Conservation (phyloP, 1,140 invertebrate species). For the Drosophila lacteicornis region DNA sequence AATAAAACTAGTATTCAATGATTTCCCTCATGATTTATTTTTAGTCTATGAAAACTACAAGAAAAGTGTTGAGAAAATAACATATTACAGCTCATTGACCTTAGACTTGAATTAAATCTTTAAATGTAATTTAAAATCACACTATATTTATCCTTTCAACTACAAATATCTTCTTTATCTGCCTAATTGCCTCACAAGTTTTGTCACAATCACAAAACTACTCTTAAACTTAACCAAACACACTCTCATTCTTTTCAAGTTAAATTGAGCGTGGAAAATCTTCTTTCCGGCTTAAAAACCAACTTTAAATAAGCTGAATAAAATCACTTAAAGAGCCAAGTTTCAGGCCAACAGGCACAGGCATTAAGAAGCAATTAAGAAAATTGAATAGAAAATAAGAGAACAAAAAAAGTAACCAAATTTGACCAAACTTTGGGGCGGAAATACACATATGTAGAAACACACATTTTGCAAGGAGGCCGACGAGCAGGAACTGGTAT, state of each 20-base stretch:
- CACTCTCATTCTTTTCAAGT: not conserved
- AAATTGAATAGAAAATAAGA: constrained; percentile 62
- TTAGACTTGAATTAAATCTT: no score
- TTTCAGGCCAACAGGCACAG: constrained; percentile 6
- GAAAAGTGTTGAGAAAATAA: no score
- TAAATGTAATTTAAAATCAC: no score
- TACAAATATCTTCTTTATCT: not conserved
- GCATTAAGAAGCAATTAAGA: constrained; percentile 74
- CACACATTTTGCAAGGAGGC: not conserved
- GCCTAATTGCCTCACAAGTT: not conserved
- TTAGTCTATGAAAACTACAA: no score
- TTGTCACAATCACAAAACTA: not conserved
- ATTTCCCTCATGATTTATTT: no score
- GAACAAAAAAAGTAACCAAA: constrained; percentile 28
- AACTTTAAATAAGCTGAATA: constrained; percentile 4
- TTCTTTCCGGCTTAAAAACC: constrained; percentile 3
- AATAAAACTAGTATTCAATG: no score
- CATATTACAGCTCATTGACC: no score
- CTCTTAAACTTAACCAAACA: not conserved
- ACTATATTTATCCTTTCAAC: no score
- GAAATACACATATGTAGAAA: constrained; percentile 1
- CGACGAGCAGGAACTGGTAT: constrained; percentile 39
- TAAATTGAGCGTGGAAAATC: constrained; percentile 5
- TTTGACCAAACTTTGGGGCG: constrained; percentile 18
- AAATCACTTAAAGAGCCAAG: constrained; percentile 21